Percentiles rank a stretch among this genome's conserved stretches.
Evolutionary conservation across 1,140 invertebrate genomes (phyloP).

Genomic region (Cecropterus lyciades): DNA sequence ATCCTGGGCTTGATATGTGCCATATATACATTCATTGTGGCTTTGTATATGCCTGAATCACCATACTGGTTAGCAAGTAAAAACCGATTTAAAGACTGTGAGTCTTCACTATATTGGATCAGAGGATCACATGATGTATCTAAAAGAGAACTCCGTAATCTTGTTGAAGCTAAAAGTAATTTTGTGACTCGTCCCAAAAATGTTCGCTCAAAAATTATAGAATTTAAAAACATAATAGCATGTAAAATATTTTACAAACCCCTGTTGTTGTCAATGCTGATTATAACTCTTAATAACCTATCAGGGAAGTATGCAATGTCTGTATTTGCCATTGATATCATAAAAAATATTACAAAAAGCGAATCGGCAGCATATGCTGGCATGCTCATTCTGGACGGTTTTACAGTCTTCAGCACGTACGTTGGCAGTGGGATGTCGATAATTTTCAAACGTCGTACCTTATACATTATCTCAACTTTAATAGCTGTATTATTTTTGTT

Average conservation of each 20-base stretch:
- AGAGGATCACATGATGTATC: too few relatives aligned
- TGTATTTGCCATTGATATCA: not conserved
- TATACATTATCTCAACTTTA: not conserved
- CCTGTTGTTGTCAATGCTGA: not conserved
- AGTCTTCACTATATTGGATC: too few relatives aligned
- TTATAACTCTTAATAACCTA: not conserved
- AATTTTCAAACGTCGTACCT: not conserved
- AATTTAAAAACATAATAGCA: too few relatives aligned
- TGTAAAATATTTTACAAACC: too few relatives aligned
- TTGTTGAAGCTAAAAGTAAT: too few relatives aligned
- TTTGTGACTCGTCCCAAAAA: too few relatives aligned
- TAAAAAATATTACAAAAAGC: not conserved
- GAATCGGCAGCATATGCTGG: not conserved
- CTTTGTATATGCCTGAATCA: too few relatives aligned
- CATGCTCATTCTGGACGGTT: not conserved
- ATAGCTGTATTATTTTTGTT: not conserved
- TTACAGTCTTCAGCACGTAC: not conserved
- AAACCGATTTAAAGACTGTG: conserved; percentile 27
- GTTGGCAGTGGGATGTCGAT: not conserved
- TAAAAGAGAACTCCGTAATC: too few relatives aligned
- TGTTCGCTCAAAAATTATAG: too few relatives aligned
- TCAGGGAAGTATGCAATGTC: not conserved
- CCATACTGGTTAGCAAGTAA: conserved; percentile 47
- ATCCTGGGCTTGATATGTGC: too few relatives aligned
- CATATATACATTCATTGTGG: too few relatives aligned